These are phyloP conservation scores for Chaetogeoica ovagalla DNA, from an alignment of 2,888 invertebrate genomes.

Conservation along the genomic window DNA sequence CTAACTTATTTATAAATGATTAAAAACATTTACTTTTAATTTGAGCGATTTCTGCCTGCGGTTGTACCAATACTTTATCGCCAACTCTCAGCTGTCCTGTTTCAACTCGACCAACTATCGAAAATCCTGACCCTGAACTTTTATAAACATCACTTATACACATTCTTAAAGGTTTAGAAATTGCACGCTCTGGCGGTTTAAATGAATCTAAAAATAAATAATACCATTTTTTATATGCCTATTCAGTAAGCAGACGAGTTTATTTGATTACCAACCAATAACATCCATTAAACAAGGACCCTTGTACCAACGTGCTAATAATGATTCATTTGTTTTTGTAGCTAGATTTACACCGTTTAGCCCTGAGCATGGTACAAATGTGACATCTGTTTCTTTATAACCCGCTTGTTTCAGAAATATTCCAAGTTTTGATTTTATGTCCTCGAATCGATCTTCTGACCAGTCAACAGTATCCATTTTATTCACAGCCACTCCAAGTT, in stretches of 20 bases:
- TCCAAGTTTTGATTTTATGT: constrained; percentile 81
- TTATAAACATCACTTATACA: constrained; percentile 95
- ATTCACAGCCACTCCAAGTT: constrained; percentile 92
- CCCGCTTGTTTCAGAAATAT: constrained; percentile 87
- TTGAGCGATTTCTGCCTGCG: constrained; percentile 78
- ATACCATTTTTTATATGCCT: not conserved
- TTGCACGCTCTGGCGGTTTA: constrained; percentile 81
- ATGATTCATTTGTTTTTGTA: constrained; percentile 68
- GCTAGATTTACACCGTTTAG: constrained; percentile 92
- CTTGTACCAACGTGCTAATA: constrained; percentile 72
- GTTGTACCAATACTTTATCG: constrained; percentile 85
- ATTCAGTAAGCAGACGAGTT: not conserved
- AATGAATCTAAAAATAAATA: constrained; percentile 69
- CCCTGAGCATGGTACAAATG: constrained; percentile 93
- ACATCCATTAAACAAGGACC: constrained; percentile 84
- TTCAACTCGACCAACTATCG: constrained; percentile 88
- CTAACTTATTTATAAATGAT: not conserved
- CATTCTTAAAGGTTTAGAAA: constrained; percentile 85
- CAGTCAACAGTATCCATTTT: constrained; percentile 96
- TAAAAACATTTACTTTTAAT: constrained; percentile 68
- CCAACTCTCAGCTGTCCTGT: constrained; percentile 84
- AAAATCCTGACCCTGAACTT: constrained; percentile 86
- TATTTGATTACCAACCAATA: constrained; percentile 66
- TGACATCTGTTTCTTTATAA: constrained; percentile 82
- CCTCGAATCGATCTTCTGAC: constrained; percentile 87